Evolutionary conservation across 2,797 vertebrate species (phyloP).

Genomic region (Onychomys torridus): DNA sequence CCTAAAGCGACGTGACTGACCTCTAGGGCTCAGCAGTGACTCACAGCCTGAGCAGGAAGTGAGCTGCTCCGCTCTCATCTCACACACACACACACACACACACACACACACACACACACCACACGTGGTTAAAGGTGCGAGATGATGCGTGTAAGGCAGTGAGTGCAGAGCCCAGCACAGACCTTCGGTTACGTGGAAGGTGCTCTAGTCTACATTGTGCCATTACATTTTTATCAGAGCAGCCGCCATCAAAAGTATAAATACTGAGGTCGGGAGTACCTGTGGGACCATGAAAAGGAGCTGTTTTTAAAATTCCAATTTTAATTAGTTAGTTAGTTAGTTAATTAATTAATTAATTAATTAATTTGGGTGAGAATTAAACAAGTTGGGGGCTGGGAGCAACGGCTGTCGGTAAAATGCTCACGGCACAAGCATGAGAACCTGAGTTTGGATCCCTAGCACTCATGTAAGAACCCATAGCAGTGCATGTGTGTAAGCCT

Average conservation of each 20-base stretch:
- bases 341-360: background rate
- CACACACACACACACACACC: no score
- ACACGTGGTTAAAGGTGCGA: background rate
- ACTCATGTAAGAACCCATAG: no score
- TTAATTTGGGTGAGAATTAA: background rate
- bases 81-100: no score
- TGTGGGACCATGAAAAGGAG: background rate
- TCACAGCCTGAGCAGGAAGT: background rate
- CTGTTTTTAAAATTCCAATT: background rate
- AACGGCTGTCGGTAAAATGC: background rate
- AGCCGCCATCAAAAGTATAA: background rate
- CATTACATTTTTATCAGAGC: slow-evolving; percentile 2
- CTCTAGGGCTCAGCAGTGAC: background rate
- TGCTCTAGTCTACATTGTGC: background rate
- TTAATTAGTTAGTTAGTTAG: background rate
- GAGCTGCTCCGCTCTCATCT: background rate
- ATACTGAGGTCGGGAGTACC: background rate
- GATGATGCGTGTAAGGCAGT: background rate
- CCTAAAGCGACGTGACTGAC: background rate
- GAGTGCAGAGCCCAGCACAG: background rate
- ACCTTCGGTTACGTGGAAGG: background rate
- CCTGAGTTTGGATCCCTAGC: background rate
- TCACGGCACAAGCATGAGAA: no score
- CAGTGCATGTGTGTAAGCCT: no score
- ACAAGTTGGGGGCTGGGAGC: background rate